phyloP scores from a whole-genome alignment of 1,140 invertebrate species.

The Zaprionus davidi region DNA sequence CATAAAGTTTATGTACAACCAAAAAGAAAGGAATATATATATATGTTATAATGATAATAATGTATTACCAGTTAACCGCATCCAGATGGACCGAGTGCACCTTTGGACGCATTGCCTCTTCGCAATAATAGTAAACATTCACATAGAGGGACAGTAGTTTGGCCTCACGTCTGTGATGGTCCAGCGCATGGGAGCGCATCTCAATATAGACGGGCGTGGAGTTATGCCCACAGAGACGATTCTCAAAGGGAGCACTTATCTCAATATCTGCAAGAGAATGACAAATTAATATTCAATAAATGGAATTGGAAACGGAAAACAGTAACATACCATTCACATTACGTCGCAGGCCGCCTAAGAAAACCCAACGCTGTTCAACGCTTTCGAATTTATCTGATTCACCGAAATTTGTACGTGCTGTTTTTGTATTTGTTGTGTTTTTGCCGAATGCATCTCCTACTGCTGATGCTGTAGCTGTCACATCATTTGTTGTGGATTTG shows the following conservation, averaged over 20 bases:
- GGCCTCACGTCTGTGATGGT: conserved; percentile 66
- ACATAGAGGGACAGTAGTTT: conserved; percentile 72
- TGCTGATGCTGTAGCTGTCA: not conserved
- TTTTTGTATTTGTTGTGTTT: conserved; percentile 1
- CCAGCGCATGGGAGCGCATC: conserved; percentile 64
- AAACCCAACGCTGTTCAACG: conserved; percentile 46
- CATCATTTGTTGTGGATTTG: not conserved
- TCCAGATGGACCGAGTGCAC: conserved; percentile 78
- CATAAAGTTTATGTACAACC: too few relatives aligned
- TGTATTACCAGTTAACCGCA: conserved; percentile 69
- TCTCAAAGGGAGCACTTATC: conserved; percentile 55
- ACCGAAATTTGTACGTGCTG: not conserved
- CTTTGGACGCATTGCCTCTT: conserved; percentile 68
- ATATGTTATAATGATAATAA: too few relatives aligned
- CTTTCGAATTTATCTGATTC: conserved; percentile 22
- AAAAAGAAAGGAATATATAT: too few relatives aligned
- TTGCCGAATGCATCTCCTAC: not conserved
- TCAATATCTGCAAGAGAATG: conserved; percentile 54
- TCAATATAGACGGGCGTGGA: conserved; percentile 79
- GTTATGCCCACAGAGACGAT: conserved; percentile 75
- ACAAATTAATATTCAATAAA: not conserved
- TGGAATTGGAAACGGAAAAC: not conserved
- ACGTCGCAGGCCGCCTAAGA: conserved; percentile 52
- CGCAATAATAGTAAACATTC: conserved; percentile 79
- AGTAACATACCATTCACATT: conserved; percentile 43